phyloP scores from a whole-genome alignment of 2,113 vertebrate genomes.

The Amphiprion percula region DNA sequence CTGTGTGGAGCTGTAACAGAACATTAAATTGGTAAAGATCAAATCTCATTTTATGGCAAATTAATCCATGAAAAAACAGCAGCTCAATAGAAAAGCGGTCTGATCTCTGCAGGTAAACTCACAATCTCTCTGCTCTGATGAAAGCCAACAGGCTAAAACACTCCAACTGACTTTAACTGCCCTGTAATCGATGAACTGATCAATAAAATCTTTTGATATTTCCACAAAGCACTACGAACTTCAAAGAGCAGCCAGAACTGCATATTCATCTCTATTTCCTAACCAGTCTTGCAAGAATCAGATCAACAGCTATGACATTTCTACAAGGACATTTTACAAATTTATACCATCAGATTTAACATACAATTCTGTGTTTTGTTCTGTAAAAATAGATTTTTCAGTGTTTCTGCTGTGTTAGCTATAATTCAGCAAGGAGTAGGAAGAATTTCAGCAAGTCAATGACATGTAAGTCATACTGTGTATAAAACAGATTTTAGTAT shows the following conservation, averaged over 20 bases:
- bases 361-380: too few species aligned
- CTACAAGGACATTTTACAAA: too few species aligned
- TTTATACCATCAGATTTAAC: too few species aligned
- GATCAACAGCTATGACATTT: too few species aligned
- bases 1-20: slow-evolving; percentile 36
- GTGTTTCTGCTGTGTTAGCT: too few species aligned
- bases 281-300: neutral
- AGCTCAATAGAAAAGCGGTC: slow-evolving; percentile 11
- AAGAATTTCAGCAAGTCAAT: too few species aligned
- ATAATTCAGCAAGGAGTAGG: too few species aligned
- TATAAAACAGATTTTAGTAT: too few species aligned
- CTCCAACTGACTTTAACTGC: neutral
- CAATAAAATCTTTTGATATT: slow-evolving; percentile 14
- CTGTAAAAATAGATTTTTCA: too few species aligned
- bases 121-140: neutral
- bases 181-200: slow-evolving; percentile 13
- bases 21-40: slow-evolving; percentile 55
- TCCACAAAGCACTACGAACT: neutral
- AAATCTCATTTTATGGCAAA: slow-evolving; percentile 62
- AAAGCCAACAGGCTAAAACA: slow-evolving; percentile 10
- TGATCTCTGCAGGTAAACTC: slow-evolving; percentile 25
- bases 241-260: neutral
- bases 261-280: neutral
- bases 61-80: slow-evolving; percentile 43
- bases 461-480: too few species aligned